phyloP scores from a whole-genome alignment of 2,888 invertebrate genomes.

The Pandemis cinnamomeana region DNA sequence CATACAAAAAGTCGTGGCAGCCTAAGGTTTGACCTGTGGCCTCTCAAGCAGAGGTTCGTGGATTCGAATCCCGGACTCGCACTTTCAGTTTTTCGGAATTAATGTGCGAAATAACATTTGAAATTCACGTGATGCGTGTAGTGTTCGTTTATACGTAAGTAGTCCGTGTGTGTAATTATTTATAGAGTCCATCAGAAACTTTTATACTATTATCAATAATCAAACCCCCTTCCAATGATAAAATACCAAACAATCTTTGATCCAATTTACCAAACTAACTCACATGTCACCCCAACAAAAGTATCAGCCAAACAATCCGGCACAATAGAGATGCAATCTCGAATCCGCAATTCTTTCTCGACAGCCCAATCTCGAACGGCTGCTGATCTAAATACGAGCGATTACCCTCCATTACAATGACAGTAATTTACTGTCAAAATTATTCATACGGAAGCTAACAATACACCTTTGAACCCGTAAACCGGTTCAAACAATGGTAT shows the following conservation, averaged over 20 bases:
- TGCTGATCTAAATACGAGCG: constrained; percentile 39
- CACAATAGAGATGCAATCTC: constrained; percentile 34
- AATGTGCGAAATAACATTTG: too few species aligned
- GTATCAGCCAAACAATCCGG: constrained; percentile 20
- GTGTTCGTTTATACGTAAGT: too few species aligned
- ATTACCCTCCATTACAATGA: constrained; percentile 46
- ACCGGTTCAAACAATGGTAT: constrained; percentile 48
- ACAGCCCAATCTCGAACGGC: constrained; percentile 27
- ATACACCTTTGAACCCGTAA: constrained; percentile 42
- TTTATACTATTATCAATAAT: not conserved
- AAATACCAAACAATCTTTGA: not conserved
- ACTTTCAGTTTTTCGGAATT: too few species aligned
- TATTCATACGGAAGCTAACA: constrained; percentile 46
- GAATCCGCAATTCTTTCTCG: constrained; percentile 31
- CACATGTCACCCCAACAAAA: constrained; percentile 1
- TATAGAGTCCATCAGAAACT: too few species aligned
- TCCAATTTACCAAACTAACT: constrained; percentile 7
- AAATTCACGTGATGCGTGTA: too few species aligned
- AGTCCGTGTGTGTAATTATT: too few species aligned
- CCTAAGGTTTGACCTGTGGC: too few species aligned
- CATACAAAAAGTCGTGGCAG: too few species aligned
- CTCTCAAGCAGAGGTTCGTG: too few species aligned
- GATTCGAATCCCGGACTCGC: too few species aligned
- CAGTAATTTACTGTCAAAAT: constrained; percentile 45
- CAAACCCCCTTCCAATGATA: not conserved